Conservation (phyloP, 2,113 vertebrate species). For the Pollimyrus isidori region DNA sequence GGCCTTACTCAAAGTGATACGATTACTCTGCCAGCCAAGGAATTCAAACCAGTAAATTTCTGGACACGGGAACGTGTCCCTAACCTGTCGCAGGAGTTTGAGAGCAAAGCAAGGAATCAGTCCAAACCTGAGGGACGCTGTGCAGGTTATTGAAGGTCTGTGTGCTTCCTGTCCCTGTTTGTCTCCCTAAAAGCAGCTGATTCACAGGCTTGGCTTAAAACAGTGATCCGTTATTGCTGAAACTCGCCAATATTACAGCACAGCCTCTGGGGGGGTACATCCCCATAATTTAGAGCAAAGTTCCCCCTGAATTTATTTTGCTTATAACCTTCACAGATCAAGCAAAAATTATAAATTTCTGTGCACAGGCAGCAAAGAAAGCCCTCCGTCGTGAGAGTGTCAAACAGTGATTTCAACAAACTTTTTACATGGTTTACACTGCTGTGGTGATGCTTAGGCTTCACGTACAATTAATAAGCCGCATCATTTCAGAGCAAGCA, state of each 20-base stretch:
- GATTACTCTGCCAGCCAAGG: not conserved
- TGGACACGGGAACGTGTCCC: not conserved
- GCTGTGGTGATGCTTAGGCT: not conserved
- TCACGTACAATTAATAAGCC: not conserved
- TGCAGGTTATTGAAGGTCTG: slow-evolving; percentile 64
- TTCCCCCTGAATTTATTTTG: slow-evolving; percentile 33
- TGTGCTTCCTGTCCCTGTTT: slow-evolving; percentile 64
- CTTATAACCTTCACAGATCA: slow-evolving; percentile 24
- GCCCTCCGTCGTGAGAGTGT: not conserved
- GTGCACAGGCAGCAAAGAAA: not conserved
- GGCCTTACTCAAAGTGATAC: not conserved
- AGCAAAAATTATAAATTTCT: not conserved
- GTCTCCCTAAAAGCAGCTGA: slow-evolving; percentile 70
- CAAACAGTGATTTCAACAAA: not conserved
- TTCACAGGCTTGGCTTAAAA: slow-evolving; percentile 61
- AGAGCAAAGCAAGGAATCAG: slow-evolving; percentile 28
- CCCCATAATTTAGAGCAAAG: slow-evolving; percentile 63
- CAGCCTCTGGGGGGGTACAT: slow-evolving; percentile 57
- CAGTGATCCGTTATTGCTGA: slow-evolving; percentile 69
- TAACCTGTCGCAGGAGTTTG: not conserved
- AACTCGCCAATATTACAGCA: slow-evolving; percentile 61
- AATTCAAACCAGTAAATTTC: not conserved
- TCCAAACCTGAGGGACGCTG: slow-evolving; percentile 49
- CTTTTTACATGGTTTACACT: not conserved
- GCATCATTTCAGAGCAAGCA: not conserved